These are phyloP conservation scores for Scomberomorus guttatus DNA, from an alignment of 2,797 vertebrate species.

Conservation along the genomic window DNA sequence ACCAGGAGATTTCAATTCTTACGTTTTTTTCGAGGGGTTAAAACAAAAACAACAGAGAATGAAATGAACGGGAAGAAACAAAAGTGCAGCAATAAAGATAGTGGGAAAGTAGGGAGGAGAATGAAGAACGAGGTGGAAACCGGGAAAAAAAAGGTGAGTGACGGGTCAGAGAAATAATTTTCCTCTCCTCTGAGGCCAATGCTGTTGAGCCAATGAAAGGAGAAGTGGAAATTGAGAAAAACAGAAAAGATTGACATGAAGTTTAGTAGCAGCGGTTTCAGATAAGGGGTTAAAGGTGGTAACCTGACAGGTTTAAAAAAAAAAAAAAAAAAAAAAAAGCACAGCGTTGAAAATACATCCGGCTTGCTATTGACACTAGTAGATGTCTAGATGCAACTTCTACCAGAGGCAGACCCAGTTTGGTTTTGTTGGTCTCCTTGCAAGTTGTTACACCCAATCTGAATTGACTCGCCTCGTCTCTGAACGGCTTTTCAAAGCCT, in stretches of 20 bases:
- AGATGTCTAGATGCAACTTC: neutral
- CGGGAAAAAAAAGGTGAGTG: neutral
- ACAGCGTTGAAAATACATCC: neutral
- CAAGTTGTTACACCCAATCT: neutral
- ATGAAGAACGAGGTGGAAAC: conserved; percentile 27
- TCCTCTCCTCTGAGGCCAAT: neutral
- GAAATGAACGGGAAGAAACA: conserved; percentile 28
- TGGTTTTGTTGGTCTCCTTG: conserved; percentile 5
- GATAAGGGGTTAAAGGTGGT: neutral
- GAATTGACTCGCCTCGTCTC: neutral
- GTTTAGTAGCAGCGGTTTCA: neutral
- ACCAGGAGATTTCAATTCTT: neutral
- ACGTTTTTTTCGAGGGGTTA: neutral
- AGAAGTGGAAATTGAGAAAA: neutral
- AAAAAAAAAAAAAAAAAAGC: neutral
- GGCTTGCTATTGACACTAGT: neutral
- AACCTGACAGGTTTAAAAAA: neutral
- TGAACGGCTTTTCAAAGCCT: neutral
- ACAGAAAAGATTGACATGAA: too few relatives aligned
- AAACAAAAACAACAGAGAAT: neutral
- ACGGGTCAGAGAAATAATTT: conserved; percentile 29
- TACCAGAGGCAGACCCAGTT: neutral
- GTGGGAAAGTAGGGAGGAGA: neutral
- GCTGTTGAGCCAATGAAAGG: conserved; percentile 7
- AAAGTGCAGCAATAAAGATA: conserved; percentile 14